A percentile compares a stretch with the other conserved stretches of the same genome.
phyloP scores from a whole-genome alignment of 2,113 vertebrate species.

The Cottus gobio region DNA sequence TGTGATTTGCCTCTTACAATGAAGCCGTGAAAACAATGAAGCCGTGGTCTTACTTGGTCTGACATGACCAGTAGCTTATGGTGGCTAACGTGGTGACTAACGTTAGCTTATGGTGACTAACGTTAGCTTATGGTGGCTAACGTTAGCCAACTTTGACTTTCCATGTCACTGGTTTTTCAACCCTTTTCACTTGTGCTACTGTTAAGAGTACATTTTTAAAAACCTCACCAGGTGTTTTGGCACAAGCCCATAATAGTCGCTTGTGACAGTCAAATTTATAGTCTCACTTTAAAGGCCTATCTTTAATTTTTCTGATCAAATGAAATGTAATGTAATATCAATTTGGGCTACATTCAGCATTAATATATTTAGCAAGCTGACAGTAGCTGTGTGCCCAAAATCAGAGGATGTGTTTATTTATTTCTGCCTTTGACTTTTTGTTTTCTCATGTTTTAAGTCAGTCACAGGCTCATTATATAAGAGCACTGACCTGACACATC shows the following conservation, averaged over 20 bases:
- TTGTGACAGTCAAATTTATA: not conserved
- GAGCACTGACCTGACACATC: constrained; percentile 15
- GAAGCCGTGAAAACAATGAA: too few relatives aligned
- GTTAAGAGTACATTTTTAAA: not conserved
- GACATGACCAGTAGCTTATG: too few relatives aligned
- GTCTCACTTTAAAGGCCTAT: not conserved
- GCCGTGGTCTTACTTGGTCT: too few relatives aligned
- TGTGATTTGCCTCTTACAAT: too few relatives aligned
- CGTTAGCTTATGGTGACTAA: too few relatives aligned
- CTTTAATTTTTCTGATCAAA: not conserved
- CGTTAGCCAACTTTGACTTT: not conserved
- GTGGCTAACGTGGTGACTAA: too few relatives aligned
- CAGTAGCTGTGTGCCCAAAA: not conserved
- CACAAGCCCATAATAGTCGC: not conserved
- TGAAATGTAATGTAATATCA: too few relatives aligned
- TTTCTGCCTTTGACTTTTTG: not conserved
- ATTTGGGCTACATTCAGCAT: not conserved
- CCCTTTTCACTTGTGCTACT: not conserved
- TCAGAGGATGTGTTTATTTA: not conserved
- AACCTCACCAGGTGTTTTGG: not conserved
- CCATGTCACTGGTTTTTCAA: not conserved
- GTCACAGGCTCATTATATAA: constrained; percentile 10
- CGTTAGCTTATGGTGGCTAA: too few relatives aligned
- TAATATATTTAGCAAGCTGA: not conserved
- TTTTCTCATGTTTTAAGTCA: not conserved